Evolutionary conservation across 1,140 invertebrate genomes (phyloP), one percentile per base, ranked within the genome.

Genomic region (Drosophila pallidifrons): DNA sequence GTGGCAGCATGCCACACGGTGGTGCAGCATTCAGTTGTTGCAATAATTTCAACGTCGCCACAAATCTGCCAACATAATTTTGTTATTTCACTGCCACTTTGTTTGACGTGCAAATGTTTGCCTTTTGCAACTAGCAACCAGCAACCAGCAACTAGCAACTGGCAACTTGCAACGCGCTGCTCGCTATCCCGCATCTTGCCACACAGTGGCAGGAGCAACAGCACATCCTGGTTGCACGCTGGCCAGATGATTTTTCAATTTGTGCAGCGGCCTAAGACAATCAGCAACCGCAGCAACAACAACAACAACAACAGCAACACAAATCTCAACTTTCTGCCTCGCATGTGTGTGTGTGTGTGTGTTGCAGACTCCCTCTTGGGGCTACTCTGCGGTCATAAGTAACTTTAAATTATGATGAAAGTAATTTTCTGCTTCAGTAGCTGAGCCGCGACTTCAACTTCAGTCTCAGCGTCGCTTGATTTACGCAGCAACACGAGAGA

Each of bases 341-440:
- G 32, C 3, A 8, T 32, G 32, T 32, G 32, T 32, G 7, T 32
- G 32, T 7, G 30, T 32, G 41, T n/a, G 41, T n/a, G 13, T 52
- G 13, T n/a, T 38, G 52, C 28, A 32, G 54, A 51, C 65, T 45
- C 68, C 55, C 49, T 60, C 58, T 63, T 45, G 79, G 58, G 45
- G 54, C 52, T 63, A 51, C 78, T 54, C 51, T 79, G 81, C 47
- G 86, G 80, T 88, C 87, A 86, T 91, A 90, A 90, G 73, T 87
- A 91, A 90, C 79, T 91, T 82, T 91, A 91, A 91, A 82, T 91
- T 83, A 91, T 91, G 88, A 88, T 91, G 88, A 88, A 91, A 91
- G 88, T 91, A 91, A 91, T 91, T 91, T 91, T 91, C 82, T 91
- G 88, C 88, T 91, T 91, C 88, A 91, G 75, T 91, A 90, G 88